Evolutionary conservation across 2,888 invertebrate genomes (phyloP).

Genomic region (Cephus rjabovi): DNA sequence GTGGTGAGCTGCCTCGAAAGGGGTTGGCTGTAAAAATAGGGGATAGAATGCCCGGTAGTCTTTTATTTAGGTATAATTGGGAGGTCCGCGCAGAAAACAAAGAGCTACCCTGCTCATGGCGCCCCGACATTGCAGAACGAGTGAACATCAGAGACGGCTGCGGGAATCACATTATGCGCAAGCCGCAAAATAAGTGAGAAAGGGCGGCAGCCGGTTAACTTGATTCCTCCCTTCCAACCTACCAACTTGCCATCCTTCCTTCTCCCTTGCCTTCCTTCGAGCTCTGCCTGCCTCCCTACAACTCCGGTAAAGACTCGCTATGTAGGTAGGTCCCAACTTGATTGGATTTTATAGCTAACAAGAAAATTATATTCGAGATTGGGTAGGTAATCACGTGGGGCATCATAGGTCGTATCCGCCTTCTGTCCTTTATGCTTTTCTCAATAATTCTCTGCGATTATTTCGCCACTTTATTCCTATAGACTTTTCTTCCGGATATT

Average conservation of each 20-base stretch:
- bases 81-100: conserved; percentile 45
- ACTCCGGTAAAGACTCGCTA: conserved; percentile 2
- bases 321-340: conserved; percentile 38
- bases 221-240: conserved; percentile 40
- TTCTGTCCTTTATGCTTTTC: conserved; percentile 1
- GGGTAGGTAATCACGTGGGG: conserved; percentile 57
- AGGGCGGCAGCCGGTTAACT: conserved; percentile 50
- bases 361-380: conserved; percentile 65
- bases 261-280: conserved; percentile 1
- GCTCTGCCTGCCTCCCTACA: conserved; percentile 22
- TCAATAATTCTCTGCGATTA: neutral
- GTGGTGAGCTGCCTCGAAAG: neutral
- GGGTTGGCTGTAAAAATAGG: neutral
- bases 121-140: conserved; percentile 24
- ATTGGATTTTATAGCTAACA: conserved; percentile 65
- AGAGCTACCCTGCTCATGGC: conserved; percentile 30
- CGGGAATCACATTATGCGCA: conserved; percentile 44
- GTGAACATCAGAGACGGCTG: conserved; percentile 24
- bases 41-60: conserved; percentile 13
- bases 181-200: conserved; percentile 56
- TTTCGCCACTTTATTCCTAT: neutral
- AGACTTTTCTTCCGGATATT: neutral
- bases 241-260: neutral
- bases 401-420: conserved; percentile 13
- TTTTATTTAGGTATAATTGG: conserved; percentile 55